Conservation (phyloP, 2,797 vertebrate genomes). For the Pelochelys cantorii region DNA sequence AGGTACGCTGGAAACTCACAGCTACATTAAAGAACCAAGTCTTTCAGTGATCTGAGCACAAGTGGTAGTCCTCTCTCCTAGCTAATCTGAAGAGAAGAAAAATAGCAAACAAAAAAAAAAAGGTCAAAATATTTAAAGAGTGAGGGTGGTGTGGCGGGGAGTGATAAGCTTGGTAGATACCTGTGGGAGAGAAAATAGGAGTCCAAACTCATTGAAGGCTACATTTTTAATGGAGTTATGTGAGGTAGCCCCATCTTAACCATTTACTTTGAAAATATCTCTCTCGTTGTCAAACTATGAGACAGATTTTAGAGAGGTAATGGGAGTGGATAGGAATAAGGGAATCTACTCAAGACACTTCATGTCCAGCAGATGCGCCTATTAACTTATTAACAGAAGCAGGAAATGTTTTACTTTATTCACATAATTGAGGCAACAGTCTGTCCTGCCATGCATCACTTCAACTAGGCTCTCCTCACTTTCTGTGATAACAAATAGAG, state of each 20-base stretch:
- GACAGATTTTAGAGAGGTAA: not conserved
- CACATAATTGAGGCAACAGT: not conserved
- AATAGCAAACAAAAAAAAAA: not conserved
- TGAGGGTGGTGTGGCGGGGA: not conserved
- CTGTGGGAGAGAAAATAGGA: not conserved
- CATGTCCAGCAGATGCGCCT: not conserved
- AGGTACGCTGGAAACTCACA: not conserved
- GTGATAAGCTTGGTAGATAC: not conserved
- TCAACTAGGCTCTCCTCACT: not conserved
- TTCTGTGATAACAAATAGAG: not conserved
- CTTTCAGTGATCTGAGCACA: not conserved
- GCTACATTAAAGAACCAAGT: not conserved
- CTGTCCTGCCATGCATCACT: not conserved
- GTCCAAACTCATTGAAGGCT: not conserved
- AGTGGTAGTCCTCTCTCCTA: not conserved
- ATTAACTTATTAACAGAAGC: not conserved
- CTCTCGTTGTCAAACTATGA: not conserved
- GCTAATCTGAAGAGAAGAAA: not conserved
- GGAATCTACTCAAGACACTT: not conserved
- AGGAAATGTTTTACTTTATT: slow-evolving; percentile 3
- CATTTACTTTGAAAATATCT: not conserved
- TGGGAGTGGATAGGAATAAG: not conserved
- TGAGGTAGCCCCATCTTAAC: not conserved
- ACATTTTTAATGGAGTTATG: not conserved
- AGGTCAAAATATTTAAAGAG: not conserved